Conservation (phyloP, 2,797 vertebrate species). For the Centropyge bicolor region DNA sequence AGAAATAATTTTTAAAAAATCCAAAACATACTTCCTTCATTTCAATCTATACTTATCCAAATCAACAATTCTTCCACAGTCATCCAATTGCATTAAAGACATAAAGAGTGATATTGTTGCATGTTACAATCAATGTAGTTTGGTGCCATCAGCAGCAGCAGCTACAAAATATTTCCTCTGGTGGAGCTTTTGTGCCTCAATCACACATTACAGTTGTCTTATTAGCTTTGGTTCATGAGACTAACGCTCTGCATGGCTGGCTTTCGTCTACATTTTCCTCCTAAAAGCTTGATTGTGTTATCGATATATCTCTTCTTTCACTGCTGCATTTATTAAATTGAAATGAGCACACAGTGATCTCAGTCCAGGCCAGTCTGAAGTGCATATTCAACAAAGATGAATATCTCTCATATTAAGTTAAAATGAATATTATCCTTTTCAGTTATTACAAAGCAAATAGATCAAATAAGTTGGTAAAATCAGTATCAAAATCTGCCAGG, state of each 20-base stretch:
- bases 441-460: conserved; percentile 25
- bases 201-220: not conserved
- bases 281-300: conserved; percentile 6
- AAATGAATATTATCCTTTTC: not conserved
- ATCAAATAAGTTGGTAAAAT: conserved; percentile 5
- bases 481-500: not conserved
- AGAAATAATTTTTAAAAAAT: too few species aligned
- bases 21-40: not conserved
- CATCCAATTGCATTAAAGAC: not conserved
- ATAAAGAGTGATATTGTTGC: not conserved
- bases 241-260: not conserved
- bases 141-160: not conserved
- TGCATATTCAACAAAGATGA: conserved; percentile 30
- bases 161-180: not conserved
- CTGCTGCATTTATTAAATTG: conserved; percentile 18
- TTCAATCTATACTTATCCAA: not conserved
- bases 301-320: conserved; percentile 19
- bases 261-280: not conserved
- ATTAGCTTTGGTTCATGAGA: not conserved
- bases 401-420: conserved; percentile 34
- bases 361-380: conserved; percentile 10
- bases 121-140: not conserved
- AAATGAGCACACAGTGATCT: conserved; percentile 15
- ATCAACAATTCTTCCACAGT: not conserved
- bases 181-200: not conserved